Conservation (phyloP, 2,797 vertebrate species). For the Hippocampus kuda region DNA sequence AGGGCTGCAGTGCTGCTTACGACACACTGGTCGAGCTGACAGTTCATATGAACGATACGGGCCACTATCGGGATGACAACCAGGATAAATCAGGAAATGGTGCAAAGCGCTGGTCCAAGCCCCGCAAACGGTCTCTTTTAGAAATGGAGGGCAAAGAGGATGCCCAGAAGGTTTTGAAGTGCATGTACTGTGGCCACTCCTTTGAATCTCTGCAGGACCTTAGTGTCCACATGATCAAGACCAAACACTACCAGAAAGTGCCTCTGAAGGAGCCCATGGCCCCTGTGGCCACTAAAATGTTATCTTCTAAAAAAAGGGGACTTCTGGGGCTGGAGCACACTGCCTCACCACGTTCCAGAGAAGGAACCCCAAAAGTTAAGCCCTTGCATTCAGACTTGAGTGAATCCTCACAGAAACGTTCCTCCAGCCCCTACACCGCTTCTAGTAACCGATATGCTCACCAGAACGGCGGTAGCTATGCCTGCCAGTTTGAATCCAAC, state of each 20-base stretch:
- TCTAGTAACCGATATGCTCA: conserved; percentile 82
- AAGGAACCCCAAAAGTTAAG: conserved; percentile 70
- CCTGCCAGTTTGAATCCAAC: conserved; percentile 91
- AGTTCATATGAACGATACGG: conserved; percentile 97
- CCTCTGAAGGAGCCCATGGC: conserved; percentile 98
- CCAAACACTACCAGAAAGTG: conserved; percentile 99
- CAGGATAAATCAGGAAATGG: conserved; percentile 82
- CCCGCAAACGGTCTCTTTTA: conserved; percentile 91
- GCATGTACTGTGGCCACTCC: conserved; percentile 98
- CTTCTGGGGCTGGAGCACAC: conserved; percentile 80
- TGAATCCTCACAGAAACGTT: conserved; percentile 73
- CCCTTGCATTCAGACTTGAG: conserved; percentile 57
- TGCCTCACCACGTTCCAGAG: conserved; percentile 76
- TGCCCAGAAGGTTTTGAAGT: conserved; percentile 95
- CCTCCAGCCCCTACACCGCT: conserved; percentile 75
- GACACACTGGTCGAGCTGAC: conserved; percentile 96
- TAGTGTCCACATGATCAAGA: conserved; percentile 99
- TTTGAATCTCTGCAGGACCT: conserved; percentile 98
- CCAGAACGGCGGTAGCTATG: conserved; percentile 83
- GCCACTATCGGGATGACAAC: conserved; percentile 98
- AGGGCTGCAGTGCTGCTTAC: conserved; percentile 95
- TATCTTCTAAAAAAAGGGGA: conserved; percentile 81
- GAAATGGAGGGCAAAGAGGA: conserved; percentile 99
- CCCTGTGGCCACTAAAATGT: conserved; percentile 84
- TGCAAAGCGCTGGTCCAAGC: conserved; percentile 93